These are phyloP conservation scores for Cyclargus thomasi DNA, from an alignment of 1,140 invertebrate species.

Conservation along the genomic window DNA sequence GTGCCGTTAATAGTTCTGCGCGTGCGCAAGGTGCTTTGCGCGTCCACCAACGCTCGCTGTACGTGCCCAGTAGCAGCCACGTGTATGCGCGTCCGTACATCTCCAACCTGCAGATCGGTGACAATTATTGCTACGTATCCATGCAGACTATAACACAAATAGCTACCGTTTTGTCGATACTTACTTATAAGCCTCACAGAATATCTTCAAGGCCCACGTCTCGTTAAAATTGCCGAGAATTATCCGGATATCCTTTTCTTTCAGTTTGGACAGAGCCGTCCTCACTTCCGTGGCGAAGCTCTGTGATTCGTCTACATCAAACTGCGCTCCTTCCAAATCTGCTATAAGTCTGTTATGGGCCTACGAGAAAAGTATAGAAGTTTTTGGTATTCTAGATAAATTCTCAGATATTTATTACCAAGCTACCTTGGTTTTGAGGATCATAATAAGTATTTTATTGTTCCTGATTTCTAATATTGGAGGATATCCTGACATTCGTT, in stretches of 20 bases:
- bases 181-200: conserved; percentile 92
- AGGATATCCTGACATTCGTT: too few species aligned
- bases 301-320: conserved; percentile 92
- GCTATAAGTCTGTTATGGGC: conserved; percentile 94
- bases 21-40: conserved; percentile 80
- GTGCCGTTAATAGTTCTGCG: conserved; percentile 84
- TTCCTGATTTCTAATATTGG: too few species aligned
- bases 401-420: too few species aligned
- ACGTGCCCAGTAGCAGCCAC: conserved; percentile 96
- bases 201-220: conserved; percentile 93
- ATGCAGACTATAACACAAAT: background rate
- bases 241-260: conserved; percentile 95
- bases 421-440: too few species aligned
- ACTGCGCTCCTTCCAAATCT: conserved; percentile 87
- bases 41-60: conserved; percentile 87
- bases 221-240: conserved; percentile 98
- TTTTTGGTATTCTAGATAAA: too few species aligned
- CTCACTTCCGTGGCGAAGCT: conserved; percentile 95
- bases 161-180: background rate
- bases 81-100: conserved; percentile 95
- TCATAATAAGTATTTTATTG: too few species aligned
- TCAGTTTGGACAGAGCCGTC: conserved; percentile 88
- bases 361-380: conserved; percentile 48
- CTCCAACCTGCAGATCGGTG: conserved; percentile 76
- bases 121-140: background rate